These are phyloP conservation scores for Myotis davidii DNA, from an alignment of 2,113 vertebrate genomes.

Conservation along the genomic window DNA sequence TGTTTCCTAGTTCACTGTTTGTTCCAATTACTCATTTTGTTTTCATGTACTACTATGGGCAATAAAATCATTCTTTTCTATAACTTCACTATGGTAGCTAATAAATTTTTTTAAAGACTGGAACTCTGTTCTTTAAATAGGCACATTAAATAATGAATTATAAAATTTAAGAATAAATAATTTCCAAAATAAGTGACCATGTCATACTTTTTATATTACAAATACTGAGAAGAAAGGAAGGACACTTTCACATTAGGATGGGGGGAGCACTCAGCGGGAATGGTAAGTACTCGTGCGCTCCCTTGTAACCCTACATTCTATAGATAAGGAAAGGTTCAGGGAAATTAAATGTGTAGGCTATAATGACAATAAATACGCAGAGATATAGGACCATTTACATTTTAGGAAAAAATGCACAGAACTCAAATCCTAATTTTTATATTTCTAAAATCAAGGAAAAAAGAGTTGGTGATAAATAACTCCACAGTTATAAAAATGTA, in stretches of 20 bases:
- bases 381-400: not conserved
- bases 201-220: not conserved
- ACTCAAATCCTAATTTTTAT: not conserved
- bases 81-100: not conserved
- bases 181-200: slow-evolving; percentile 1
- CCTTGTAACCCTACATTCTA: not conserved
- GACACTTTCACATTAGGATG: not conserved
- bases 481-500: not conserved
- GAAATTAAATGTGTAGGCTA: not conserved
- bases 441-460: slow-evolving; percentile 21
- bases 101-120: not conserved
- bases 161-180: not conserved
- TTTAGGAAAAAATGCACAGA: not conserved
- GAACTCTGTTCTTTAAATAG: not conserved
- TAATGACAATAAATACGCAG: not conserved
- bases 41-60: not conserved
- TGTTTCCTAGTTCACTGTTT: not conserved
- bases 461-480: not conserved
- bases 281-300: not conserved
- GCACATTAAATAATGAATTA: not conserved
- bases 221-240: not conserved
- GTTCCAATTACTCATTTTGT: slow-evolving; percentile 14
- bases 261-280: not conserved
- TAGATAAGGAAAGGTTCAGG: not conserved
- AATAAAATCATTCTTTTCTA: not conserved